Evolutionary conservation across 2,797 vertebrate species (phyloP).

Genomic region (Sebastes reedi): DNA sequence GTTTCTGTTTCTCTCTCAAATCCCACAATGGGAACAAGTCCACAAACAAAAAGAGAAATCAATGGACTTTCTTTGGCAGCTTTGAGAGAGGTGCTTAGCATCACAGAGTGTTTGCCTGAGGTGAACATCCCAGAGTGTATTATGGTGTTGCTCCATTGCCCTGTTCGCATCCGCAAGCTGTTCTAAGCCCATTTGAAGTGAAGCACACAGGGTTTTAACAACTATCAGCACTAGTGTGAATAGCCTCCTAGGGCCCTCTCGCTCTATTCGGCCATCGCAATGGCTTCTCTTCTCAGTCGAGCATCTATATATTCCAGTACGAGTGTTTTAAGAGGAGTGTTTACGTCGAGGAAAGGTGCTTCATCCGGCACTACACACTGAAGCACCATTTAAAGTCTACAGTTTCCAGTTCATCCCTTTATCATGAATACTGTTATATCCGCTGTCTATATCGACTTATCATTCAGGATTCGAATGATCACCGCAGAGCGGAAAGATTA

Average conservation of each 20-base stretch:
- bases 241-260: slow-evolving; percentile 67
- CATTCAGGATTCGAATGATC: slow-evolving; percentile 20
- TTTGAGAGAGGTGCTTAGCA: slow-evolving; percentile 71
- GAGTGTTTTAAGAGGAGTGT: slow-evolving; percentile 53
- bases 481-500: slow-evolving; percentile 24
- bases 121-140: slow-evolving; percentile 77
- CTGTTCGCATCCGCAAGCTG: slow-evolving; percentile 74
- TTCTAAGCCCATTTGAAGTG: slow-evolving; percentile 78
- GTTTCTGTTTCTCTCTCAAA: slow-evolving; percentile 47
- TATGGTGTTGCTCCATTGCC: slow-evolving; percentile 72
- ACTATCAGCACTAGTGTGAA: slow-evolving; percentile 70
- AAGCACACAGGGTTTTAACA: slow-evolving; percentile 72
- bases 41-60: slow-evolving; percentile 70
- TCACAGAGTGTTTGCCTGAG: slow-evolving; percentile 70
- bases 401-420: slow-evolving; percentile 5
- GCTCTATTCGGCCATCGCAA: slow-evolving; percentile 59
- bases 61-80: slow-evolving; percentile 73
- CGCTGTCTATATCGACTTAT: background rate
- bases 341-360: slow-evolving; percentile 51
- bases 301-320: slow-evolving; percentile 46
- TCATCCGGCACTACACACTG: slow-evolving; percentile 25
- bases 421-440: slow-evolving; percentile 6
- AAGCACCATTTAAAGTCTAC: slow-evolving; percentile 21
- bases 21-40: slow-evolving; percentile 65
- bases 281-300: slow-evolving; percentile 56